These are phyloP conservation scores for Caenorhabditis remanei DNA, from an alignment of 1,140 invertebrate species.

Conservation along the genomic window DNA sequence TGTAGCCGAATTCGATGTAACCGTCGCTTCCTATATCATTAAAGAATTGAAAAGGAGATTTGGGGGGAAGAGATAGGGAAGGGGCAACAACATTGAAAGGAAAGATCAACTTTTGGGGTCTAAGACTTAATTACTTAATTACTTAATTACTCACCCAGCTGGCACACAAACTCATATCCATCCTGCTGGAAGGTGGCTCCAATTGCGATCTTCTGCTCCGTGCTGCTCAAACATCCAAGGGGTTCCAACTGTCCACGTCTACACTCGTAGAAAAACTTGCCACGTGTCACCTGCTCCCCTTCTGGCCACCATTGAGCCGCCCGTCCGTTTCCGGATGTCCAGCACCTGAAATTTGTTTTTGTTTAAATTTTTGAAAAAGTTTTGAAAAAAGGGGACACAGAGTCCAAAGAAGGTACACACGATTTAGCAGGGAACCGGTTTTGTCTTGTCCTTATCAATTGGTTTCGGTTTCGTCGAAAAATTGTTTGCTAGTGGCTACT, in stretches of 20 bases:
- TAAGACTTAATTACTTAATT: background rate
- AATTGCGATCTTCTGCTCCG: conserved; percentile 58
- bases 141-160: conserved; percentile 11
- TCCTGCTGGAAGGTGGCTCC: conserved; percentile 62
- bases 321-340: conserved; percentile 65
- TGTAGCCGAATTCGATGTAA: conserved; percentile 68
- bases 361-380: background rate
- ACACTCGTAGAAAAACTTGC: conserved; percentile 67
- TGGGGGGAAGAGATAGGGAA: background rate
- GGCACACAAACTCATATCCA: conserved; percentile 64
- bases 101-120: too few species aligned
- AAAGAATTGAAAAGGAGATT: background rate
- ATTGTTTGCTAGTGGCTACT: conserved; percentile 11
- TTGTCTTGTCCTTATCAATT: conserved; percentile 7
- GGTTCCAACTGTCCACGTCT: conserved; percentile 61
- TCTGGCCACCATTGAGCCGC: conserved; percentile 67
- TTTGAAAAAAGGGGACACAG: background rate
- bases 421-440: background rate
- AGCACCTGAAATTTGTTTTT: conserved; percentile 50
- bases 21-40: conserved; percentile 60
- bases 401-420: conserved; percentile 1
- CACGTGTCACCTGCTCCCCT: conserved; percentile 61
- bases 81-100: too few species aligned
- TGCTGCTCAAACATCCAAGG: conserved; percentile 61
- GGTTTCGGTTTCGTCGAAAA: conserved; percentile 28